These are phyloP conservation scores for Bursaphelenchus okinawaensis DNA, from an alignment of 2,888 invertebrate species.

Conservation along the genomic window DNA sequence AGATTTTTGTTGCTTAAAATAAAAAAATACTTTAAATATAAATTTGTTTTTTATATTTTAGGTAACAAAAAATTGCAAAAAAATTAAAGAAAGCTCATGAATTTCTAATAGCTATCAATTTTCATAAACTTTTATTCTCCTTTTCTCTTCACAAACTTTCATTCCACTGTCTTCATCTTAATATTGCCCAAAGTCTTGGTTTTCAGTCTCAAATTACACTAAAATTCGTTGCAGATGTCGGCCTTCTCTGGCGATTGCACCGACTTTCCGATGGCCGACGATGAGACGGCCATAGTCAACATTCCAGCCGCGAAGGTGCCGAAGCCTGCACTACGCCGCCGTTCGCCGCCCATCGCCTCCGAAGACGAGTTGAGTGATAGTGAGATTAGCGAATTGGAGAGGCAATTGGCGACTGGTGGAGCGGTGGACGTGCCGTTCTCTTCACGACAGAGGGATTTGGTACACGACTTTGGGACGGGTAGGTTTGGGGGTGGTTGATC, in stretches of 20 bases:
- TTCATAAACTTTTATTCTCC: too few species aligned
- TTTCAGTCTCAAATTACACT: not conserved
- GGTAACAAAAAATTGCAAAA: too few species aligned
- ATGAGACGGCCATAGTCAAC: not conserved
- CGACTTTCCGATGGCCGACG: constrained; percentile 11
- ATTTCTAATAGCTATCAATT: too few species aligned
- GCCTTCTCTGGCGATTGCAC: constrained; percentile 1
- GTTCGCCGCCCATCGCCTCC: constrained; percentile 22
- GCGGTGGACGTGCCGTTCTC: not conserved
- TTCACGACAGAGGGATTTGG: not conserved
- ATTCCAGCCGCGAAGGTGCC: not conserved
- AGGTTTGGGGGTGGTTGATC: too few species aligned
- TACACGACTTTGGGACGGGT: not conserved
- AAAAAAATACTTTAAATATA: too few species aligned
- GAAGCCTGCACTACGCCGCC: not conserved
- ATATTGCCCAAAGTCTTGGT: too few species aligned
- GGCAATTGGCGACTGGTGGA: constrained; percentile 25
- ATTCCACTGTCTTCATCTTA: too few species aligned
- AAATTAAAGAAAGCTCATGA: too few species aligned
- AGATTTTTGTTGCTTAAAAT: too few species aligned
- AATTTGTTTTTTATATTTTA: too few species aligned
- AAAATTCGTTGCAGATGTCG: constrained; percentile 12
- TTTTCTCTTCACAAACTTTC: too few species aligned
- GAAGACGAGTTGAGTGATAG: constrained; percentile 28
- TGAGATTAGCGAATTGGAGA: constrained; percentile 26